Percentiles rank a stretch among this genome's conserved stretches.
Evolutionary conservation across 2,888 invertebrate genomes (phyloP).

Genomic region (Machimus atricapillus): DNA sequence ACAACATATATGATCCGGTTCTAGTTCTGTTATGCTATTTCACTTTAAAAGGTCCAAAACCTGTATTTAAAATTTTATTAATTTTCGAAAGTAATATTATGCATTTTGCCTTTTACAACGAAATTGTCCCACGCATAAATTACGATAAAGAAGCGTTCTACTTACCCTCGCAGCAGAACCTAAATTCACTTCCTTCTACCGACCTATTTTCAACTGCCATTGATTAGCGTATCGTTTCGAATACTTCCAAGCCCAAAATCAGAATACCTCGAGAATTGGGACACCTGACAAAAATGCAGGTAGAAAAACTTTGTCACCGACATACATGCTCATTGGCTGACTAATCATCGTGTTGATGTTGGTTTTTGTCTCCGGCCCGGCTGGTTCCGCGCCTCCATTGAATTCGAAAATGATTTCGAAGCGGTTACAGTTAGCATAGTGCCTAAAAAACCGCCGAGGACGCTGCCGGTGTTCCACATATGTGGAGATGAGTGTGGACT

Average conservation of each 20-base stretch:
- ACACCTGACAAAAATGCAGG: conserved; percentile 30
- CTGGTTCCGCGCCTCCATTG: neutral
- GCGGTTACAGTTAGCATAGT: conserved; percentile 1
- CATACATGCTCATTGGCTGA: conserved; percentile 3
- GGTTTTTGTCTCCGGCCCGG: neutral
- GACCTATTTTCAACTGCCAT: neutral
- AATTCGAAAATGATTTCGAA: conserved; percentile 13
- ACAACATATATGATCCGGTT: too few relatives aligned
- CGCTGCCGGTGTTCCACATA: conserved; percentile 11
- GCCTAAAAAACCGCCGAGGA: conserved; percentile 7
- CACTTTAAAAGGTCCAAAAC: neutral
- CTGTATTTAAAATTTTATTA: neutral
- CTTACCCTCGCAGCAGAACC: neutral
- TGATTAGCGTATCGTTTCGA: neutral
- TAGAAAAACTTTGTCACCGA: conserved; percentile 1
- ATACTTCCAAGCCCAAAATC: conserved; percentile 4
- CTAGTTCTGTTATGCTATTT: neutral
- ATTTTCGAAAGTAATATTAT: neutral
- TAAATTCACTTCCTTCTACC: neutral
- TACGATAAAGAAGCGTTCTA: neutral
- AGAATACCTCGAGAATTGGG: conserved; percentile 21
- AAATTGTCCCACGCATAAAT: neutral
- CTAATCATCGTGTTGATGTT: neutral
- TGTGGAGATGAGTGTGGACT: neutral
- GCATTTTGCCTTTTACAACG: neutral